phyloP scores from a whole-genome alignment of 2,797 vertebrate species.

The Darevskia nairensis region DNA sequence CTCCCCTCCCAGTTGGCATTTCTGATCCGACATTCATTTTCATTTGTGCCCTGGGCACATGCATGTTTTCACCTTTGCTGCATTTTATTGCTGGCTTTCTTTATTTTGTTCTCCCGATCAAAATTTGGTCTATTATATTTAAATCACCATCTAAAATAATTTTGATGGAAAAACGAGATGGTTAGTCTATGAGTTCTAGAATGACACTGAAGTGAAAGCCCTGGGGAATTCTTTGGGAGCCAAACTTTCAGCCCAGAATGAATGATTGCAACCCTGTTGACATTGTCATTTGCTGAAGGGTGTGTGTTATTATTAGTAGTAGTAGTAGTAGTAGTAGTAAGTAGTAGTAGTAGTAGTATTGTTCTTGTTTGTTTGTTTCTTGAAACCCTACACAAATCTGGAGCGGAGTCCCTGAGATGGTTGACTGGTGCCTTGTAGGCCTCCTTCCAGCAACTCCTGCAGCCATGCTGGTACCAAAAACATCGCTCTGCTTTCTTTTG shows the following conservation, averaged over 20 bases:
- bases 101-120: fast-evolving
- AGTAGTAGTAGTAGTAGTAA: no score
- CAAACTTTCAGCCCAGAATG: not conserved
- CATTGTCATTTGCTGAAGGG: not conserved
- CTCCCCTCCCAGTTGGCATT: not conserved
- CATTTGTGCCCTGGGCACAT: not conserved
- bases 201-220: not conserved
- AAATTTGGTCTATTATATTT: not conserved
- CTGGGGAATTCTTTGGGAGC: not conserved
- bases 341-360: not conserved
- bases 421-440: no score
- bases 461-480: no score
- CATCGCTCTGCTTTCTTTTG: no score
- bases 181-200: not conserved
- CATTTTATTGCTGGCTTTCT: not conserved
- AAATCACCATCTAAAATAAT: not conserved
- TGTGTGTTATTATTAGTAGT: no score
- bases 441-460: no score
- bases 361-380: not conserved
- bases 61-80: not conserved
- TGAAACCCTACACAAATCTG: not conserved
- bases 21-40: not conserved
- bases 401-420: no score
- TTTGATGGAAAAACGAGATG: not conserved
- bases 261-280: not conserved